These are phyloP conservation scores for Clusia tigrina DNA, from an alignment of 2,888 invertebrate genomes.

Conservation along the genomic window DNA sequence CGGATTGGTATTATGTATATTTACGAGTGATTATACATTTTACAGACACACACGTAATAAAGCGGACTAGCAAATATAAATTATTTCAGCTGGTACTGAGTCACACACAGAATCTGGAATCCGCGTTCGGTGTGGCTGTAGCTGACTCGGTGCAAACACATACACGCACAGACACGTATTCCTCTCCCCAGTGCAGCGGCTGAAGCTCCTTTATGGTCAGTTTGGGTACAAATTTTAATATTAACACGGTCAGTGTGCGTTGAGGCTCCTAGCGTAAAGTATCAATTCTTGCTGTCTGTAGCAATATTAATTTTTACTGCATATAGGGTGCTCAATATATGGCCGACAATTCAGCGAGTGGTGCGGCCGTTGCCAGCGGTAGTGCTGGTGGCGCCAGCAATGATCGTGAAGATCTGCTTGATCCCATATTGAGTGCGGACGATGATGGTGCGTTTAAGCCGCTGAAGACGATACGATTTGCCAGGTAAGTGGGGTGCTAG, in stretches of 20 bases:
- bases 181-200: too few species aligned
- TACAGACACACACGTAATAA: too few species aligned
- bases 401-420: constrained; percentile 54
- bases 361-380: constrained; percentile 32
- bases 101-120: too few species aligned
- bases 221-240: constrained; percentile 43
- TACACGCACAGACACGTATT: too few species aligned
- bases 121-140: too few species aligned
- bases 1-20: too few species aligned
- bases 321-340: constrained; percentile 49
- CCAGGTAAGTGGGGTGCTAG: constrained; percentile 50
- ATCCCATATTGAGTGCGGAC: constrained; percentile 58
- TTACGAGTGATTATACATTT: too few species aligned
- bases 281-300: background rate
- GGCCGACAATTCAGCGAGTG: constrained; percentile 35
- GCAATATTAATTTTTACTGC: constrained; percentile 12
- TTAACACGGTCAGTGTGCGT: constrained; percentile 42
- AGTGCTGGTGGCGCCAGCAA: constrained; percentile 27
- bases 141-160: too few species aligned
- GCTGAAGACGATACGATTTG: constrained; percentile 58
- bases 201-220: constrained; percentile 40
- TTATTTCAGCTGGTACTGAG: too few species aligned
- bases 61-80: too few species aligned
- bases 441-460: constrained; percentile 51
- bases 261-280: background rate